phyloP scores from a whole-genome alignment of 30 jellyfish, hydroid and myxozoan species.

The Turritopsis dohrnii region DNA sequence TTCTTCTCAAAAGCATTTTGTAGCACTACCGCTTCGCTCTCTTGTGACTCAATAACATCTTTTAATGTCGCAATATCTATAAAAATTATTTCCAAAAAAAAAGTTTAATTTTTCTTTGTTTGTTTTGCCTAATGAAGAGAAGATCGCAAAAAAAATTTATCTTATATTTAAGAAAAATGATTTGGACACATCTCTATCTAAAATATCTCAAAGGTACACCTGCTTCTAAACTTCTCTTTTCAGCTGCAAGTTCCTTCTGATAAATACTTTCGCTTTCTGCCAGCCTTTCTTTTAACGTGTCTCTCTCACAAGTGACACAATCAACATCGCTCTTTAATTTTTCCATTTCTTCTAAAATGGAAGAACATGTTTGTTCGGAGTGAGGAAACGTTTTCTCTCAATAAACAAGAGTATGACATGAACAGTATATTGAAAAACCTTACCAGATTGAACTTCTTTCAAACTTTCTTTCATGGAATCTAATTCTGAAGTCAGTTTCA shows the following conservation, averaged over 20 bases:
- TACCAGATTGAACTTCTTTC: neutral
- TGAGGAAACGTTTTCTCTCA: neutral
- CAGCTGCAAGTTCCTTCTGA: neutral
- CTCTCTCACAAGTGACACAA: neutral
- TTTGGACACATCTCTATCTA: no score
- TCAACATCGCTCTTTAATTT: neutral
- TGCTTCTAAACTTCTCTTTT: neutral
- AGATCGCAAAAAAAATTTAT: no score
- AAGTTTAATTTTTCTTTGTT: no score
- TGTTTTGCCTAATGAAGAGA: no score
- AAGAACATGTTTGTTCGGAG: neutral
- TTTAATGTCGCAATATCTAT: conserved; percentile 5
- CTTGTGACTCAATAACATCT: conserved; percentile 14
- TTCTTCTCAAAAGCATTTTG: conserved; percentile 9
- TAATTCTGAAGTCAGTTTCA: neutral
- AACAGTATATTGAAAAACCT: neutral
- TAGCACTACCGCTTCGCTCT: neutral
- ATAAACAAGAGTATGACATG: neutral
- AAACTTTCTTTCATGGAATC: neutral
- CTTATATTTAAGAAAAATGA: no score
- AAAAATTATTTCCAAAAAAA: no score
- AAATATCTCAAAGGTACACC: no score
- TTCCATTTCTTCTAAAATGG: neutral
- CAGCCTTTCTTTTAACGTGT: neutral
- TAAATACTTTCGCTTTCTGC: neutral